Conservation (phyloP, 2,797 vertebrate species). For the Sphenodon punctatus region DNA sequence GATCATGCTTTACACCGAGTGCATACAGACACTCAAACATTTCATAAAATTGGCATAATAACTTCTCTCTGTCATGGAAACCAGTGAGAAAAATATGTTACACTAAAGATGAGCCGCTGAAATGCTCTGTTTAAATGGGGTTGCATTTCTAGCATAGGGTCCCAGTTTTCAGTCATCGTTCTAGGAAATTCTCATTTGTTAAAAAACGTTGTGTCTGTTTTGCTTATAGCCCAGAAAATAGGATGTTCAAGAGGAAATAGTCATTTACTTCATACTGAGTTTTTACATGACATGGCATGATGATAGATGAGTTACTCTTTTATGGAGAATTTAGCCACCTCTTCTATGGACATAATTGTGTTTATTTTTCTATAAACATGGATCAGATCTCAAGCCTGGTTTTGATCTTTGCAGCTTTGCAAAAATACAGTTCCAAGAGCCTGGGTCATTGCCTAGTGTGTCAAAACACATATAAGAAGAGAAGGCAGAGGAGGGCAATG, state of each 20-base stretch:
- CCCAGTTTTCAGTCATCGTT: constrained; percentile 18
- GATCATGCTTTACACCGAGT: background rate
- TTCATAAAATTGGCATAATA: background rate
- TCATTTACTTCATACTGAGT: constrained; percentile 43
- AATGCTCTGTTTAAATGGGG: background rate
- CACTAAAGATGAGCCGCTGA: background rate
- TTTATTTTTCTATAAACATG: too few species aligned
- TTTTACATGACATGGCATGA: constrained; percentile 8
- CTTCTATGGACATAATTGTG: too few species aligned
- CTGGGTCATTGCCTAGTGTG: background rate
- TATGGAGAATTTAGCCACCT: background rate
- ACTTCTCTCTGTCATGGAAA: background rate
- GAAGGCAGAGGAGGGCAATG: too few species aligned
- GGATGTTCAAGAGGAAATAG: constrained; percentile 21
- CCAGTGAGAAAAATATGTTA: background rate
- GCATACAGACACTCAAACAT: background rate
- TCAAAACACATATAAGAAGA: background rate
- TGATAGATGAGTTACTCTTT: constrained; percentile 9
- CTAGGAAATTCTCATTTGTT: too few species aligned
- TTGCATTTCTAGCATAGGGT: background rate
- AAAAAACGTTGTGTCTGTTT: constrained; percentile 15
- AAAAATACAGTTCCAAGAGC: background rate
- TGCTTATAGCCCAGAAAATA: background rate
- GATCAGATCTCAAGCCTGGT: background rate
- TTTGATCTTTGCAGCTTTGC: background rate